Evolutionary conservation across 2,888 invertebrate species (phyloP).

Genomic region (Embidobia sp.): DNA sequence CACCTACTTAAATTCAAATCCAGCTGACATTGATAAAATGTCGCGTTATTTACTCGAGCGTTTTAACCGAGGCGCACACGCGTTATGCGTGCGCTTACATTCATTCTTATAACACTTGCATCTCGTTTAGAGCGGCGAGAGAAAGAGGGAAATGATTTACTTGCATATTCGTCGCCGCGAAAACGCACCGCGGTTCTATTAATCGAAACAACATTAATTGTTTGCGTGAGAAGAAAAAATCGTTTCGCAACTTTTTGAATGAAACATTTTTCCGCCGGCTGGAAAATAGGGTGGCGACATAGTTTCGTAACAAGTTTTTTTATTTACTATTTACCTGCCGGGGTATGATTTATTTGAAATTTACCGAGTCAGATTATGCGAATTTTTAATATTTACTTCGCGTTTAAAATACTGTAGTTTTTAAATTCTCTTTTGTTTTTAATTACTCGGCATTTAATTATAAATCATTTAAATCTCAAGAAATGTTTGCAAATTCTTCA

Average conservation of each 20-base stretch:
- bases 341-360: too few species aligned
- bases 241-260: not conserved
- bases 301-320: too few species aligned
- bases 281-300: too few species aligned
- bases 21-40: slow-evolving; percentile 65
- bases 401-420: too few species aligned
- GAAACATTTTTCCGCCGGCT: too few species aligned
- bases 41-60: slow-evolving; percentile 60
- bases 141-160: slow-evolving; percentile 57
- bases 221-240: slow-evolving; percentile 6
- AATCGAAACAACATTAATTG: slow-evolving; percentile 39
- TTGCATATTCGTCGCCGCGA: slow-evolving; percentile 30
- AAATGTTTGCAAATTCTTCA: too few species aligned
- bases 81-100: slow-evolving; percentile 59
- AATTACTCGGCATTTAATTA: too few species aligned
- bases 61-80: slow-evolving; percentile 61
- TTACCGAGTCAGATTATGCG: too few species aligned
- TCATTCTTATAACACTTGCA: slow-evolving; percentile 52
- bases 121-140: slow-evolving; percentile 43
- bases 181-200: slow-evolving; percentile 17
- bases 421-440: too few species aligned
- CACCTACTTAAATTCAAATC: slow-evolving; percentile 64
- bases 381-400: too few species aligned
- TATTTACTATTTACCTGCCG: too few species aligned
- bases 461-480: too few species aligned